phyloP scores from a whole-genome alignment of 2,797 vertebrate species.

The Pangasius larnaudii region DNA sequence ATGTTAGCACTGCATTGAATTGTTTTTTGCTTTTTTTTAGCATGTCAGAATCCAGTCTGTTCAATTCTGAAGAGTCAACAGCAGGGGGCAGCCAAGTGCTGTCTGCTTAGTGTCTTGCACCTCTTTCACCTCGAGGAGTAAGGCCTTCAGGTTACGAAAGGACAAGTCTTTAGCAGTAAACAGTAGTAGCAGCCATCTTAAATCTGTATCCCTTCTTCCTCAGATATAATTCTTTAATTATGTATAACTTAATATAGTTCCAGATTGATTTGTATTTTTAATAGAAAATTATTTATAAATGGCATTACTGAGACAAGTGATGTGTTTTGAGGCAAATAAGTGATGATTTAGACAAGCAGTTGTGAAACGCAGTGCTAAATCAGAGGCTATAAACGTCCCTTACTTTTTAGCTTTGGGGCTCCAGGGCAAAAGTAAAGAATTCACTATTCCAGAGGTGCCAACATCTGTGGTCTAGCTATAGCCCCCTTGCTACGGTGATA shows the following conservation, averaged over 20 bases:
- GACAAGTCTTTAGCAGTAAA: not conserved
- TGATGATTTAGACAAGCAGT: not conserved
- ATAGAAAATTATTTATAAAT: not conserved
- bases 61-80: constrained; percentile 29
- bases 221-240: not conserved
- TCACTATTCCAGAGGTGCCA: not conserved
- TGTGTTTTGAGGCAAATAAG: not conserved
- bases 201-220: not conserved
- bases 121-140: not conserved
- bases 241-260: not conserved
- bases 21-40: not conserved
- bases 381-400: not conserved
- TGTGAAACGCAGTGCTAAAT: not conserved
- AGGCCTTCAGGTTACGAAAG: not conserved
- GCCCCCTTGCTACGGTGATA: too few relatives aligned
- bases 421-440: not conserved
- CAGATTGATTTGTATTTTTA: not conserved
- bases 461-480: not conserved
- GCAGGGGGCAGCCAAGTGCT: constrained; percentile 52
- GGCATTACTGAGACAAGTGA: not conserved
- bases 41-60: not conserved
- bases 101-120: not conserved
- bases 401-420: not conserved
- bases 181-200: not conserved
- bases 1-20: not conserved